A percentile compares a stretch with the other conserved stretches of the same genome.
phyloP scores from a whole-genome alignment of 2,888 invertebrate species.

The Gryllus longicercus region DNA sequence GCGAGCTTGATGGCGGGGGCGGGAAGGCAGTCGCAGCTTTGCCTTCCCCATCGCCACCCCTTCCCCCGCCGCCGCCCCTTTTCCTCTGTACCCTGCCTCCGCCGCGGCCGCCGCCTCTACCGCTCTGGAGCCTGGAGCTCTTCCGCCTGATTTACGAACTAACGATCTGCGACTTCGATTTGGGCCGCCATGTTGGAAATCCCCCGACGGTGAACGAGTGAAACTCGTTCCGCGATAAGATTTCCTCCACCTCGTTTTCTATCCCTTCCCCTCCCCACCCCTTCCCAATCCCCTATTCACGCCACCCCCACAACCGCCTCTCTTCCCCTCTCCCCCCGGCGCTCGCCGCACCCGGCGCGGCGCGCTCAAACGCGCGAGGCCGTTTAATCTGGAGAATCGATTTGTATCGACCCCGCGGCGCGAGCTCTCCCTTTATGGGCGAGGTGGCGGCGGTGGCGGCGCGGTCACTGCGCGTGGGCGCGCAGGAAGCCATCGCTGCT shows the following conservation, averaged over 20 bases:
- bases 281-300: not conserved
- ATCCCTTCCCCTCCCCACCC: not conserved
- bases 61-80: too few species aligned
- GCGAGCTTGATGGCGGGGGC: not conserved
- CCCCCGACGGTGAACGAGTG: too few species aligned
- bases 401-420: not conserved
- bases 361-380: not conserved
- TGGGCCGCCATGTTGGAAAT: too few species aligned
- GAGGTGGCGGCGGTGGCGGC: not conserved
- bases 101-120: too few species aligned
- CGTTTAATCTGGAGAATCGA: not conserved
- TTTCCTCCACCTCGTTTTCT: too few species aligned
- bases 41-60: not conserved
- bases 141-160: not conserved
- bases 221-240: too few species aligned
- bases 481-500: too few species aligned
- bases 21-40: not conserved
- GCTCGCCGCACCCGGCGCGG: too few species aligned
- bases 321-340: not conserved
- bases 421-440: not conserved
- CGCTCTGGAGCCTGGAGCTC: too few species aligned
- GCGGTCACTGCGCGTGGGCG: not conserved
- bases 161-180: slow-evolving; percentile 11
- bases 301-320: not conserved
- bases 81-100: too few species aligned